Base-by-base conservation (phyloP, 1,140 invertebrate species). In the Zaprionus lachaisei region DNA sequence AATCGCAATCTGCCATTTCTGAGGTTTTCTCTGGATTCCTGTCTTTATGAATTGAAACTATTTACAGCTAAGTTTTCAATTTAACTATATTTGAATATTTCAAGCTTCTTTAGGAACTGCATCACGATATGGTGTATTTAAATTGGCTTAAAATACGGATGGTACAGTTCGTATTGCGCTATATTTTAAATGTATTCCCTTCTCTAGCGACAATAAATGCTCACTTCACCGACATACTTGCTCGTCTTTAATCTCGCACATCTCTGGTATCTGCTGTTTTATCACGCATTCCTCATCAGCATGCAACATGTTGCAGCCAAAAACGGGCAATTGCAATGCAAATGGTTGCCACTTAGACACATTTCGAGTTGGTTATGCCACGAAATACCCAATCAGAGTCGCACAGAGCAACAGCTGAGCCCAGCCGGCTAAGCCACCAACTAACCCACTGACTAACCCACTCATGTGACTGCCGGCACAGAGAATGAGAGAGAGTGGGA, bases 351-450 rank as follows among this genome's bases (percentile, higher is more conserved):
- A 84, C 67, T 79, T 79, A 71, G 84, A 89, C 85, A 89, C 81
- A 89, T 84, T 89, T 83, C 72, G 74, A 80, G 79, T 76, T 89
- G 79, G 84, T 89, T 89, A 89, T 89, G 83, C 84, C 84, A 89
- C 70, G 41, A 83, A 78, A 72, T 83, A 77, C 64, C 81, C 83
- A 89, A 87, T 83, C 83, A 89, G 77, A 80, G 84, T 64, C 77
- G 60, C 72, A 37, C 15, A 15, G n/a, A n/a, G 9, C 31, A 34
- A 34, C 31, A 34, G 31, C 31, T 34, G 31, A 34, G 34, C 41
- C 51, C 54, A 51, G 12, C 38, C 15, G 15, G 17, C 38, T 44
- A 44, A 44, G 15, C 38, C 38, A 44, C 51, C 20, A 55, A 28
- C 24, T 55, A 58, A 31, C 26, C 60, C 15, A 26, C 41, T n/a